These are phyloP conservation scores for Rhopalosiphum nymphaeae DNA, from an alignment of 2,888 invertebrate species.

Conservation along the genomic window DNA sequence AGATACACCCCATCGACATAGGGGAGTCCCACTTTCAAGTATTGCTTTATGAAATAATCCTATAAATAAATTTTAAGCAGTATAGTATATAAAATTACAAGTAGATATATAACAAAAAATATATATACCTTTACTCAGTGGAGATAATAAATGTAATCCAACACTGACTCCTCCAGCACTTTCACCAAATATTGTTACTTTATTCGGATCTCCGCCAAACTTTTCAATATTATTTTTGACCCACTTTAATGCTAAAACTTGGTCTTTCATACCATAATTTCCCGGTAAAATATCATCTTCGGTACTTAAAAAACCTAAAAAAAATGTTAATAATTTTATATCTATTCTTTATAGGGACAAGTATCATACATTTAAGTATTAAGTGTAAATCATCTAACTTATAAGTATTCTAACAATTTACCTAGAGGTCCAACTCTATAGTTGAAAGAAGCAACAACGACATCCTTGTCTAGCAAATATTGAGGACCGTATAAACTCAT, in stretches of 20 bases:
- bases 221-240: constrained; percentile 75
- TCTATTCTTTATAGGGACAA: not conserved
- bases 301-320: constrained; percentile 76
- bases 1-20: constrained; percentile 73
- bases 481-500: constrained; percentile 63
- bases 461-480: constrained; percentile 66
- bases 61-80: not conserved
- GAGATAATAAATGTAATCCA: constrained; percentile 78
- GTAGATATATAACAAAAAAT: not conserved
- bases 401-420: constrained; percentile 16
- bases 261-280: constrained; percentile 66
- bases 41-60: constrained; percentile 64
- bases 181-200: constrained; percentile 79
- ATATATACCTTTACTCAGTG: constrained; percentile 68
- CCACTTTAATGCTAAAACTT: constrained; percentile 75
- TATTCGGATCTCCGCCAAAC: constrained; percentile 77
- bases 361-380: not conserved
- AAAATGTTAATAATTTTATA: not conserved
- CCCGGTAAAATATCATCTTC: constrained; percentile 74
- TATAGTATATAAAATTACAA: not conserved
- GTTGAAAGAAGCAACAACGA: constrained; percentile 68
- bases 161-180: constrained; percentile 80
- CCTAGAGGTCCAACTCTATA: constrained; percentile 66
- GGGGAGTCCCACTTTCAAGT: constrained; percentile 76
- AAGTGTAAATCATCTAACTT: not conserved